phyloP scores from a whole-genome alignment of 2,113 vertebrate species.

The Eretmochelys imbricata region DNA sequence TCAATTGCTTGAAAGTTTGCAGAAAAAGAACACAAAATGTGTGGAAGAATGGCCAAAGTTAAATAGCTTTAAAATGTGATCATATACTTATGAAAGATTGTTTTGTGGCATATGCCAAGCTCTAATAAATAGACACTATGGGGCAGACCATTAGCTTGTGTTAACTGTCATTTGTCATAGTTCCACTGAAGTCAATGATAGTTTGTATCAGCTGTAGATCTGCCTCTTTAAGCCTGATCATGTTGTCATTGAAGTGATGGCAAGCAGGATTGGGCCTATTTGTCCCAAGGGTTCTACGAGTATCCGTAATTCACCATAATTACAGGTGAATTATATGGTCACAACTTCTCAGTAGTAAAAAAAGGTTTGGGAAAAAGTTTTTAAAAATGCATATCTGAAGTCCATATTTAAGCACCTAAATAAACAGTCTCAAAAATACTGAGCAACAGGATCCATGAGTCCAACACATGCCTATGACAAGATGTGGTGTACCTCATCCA shows the following conservation, averaged over 20 bases:
- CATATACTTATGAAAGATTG: neutral
- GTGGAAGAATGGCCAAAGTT: neutral
- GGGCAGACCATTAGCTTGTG: neutral
- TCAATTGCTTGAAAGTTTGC: neutral
- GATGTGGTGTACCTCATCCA: neutral
- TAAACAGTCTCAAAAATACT: slow-evolving; percentile 27
- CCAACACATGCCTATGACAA: too few species aligned
- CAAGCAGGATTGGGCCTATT: neutral
- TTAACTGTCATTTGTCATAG: neutral
- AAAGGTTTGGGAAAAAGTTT: neutral
- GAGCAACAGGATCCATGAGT: neutral
- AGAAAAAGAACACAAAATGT: neutral
- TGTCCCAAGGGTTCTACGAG: neutral
- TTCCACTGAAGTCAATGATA: neutral
- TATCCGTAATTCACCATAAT: neutral
- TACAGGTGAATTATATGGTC: neutral
- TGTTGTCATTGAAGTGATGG: neutral
- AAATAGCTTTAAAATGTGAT: neutral
- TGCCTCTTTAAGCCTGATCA: neutral
- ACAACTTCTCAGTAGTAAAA: neutral
- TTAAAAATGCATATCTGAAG: neutral
- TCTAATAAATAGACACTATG: neutral
- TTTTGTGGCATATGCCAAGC: neutral
- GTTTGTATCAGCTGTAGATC: neutral
- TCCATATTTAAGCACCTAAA: slow-evolving; percentile 25